These are phyloP conservation scores for Papilio protenor DNA, from an alignment of 2,888 invertebrate species.

Conservation along the genomic window DNA sequence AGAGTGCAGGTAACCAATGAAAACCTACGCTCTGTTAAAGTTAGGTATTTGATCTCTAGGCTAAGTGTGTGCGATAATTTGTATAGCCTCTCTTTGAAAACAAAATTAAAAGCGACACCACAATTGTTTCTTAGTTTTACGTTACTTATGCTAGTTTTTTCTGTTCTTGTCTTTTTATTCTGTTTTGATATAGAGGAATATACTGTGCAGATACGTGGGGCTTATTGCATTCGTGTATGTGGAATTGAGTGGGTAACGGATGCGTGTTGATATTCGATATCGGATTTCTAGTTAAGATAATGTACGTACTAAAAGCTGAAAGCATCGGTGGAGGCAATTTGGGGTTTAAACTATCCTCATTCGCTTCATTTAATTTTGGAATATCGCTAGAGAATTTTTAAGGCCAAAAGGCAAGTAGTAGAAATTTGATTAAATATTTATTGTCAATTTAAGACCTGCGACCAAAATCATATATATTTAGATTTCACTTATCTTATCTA, in stretches of 20 bases:
- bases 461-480: neutral
- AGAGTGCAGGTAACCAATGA: constrained; percentile 7
- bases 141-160: neutral
- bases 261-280: constrained; percentile 45
- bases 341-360: too few relatives aligned
- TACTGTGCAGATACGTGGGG: constrained; percentile 31
- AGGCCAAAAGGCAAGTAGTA: neutral
- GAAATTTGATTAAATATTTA: neutral
- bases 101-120: neutral
- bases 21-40: constrained; percentile 26
- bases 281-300: constrained; percentile 45
- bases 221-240: constrained; percentile 41
- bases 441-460: neutral
- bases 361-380: neutral
- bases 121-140: neutral
- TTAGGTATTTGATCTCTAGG: constrained; percentile 30
- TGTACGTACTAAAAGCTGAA: constrained; percentile 41
- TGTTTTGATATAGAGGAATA: constrained; percentile 22
- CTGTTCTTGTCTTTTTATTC: constrained; percentile 4
- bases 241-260: constrained; percentile 44
- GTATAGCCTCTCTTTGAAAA: constrained; percentile 25
- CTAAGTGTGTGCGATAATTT: constrained; percentile 32
- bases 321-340: constrained; percentile 38
- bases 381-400: neutral
- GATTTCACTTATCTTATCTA: neutral